Base-by-base conservation (phyloP, 1,140 invertebrate genomes). In the Bradysia coprophila region DNA sequence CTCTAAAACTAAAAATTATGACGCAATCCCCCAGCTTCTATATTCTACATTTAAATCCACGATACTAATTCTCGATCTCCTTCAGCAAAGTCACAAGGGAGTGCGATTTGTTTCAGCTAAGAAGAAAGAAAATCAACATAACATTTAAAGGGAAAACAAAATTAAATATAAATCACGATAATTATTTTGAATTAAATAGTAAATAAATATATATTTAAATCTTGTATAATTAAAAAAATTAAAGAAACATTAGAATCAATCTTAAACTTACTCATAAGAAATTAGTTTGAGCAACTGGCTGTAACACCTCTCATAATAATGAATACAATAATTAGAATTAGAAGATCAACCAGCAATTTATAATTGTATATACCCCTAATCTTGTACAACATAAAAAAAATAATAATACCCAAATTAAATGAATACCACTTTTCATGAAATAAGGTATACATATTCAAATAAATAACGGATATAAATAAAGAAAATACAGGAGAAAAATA, bases 81-180 rank as follows among this genome's bases (percentile, higher is more conserved):
- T 51, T 81, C 76, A 50, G 73, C 67, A 69, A 82, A 80, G 77
- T 82, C 78, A 77, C n/a, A 80, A 81, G 45, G 75, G 76, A 52
- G 72, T 71, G 1, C 76, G 78, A 70, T 80, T 81, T 51, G 70
- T 74, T 59, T 81, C 76, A 39, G 73, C 75, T 57, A 80, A 65
- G 48, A 61, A 64, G 47, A 68, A 72, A 49, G 64, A 55, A 50
- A 75, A 63, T 51, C 69, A 70, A 51, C 69, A 59, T 48, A 73
- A 59, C 47, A 49, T 52, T 55, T n/a, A n/a, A 72, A 55, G 55
- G 66, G 61, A 48, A 62, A 57, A 47, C 57, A 54, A 55, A 68
- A n/a, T n/a, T 52, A 51, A 65, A 54, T 50, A 67, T 47, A 62
- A 69, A 71, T 57, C 56, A 66, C 38, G 63, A n/a, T n/a, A 47